phyloP scores from a whole-genome alignment of 2,113 vertebrate genomes.

The human region DNA sequence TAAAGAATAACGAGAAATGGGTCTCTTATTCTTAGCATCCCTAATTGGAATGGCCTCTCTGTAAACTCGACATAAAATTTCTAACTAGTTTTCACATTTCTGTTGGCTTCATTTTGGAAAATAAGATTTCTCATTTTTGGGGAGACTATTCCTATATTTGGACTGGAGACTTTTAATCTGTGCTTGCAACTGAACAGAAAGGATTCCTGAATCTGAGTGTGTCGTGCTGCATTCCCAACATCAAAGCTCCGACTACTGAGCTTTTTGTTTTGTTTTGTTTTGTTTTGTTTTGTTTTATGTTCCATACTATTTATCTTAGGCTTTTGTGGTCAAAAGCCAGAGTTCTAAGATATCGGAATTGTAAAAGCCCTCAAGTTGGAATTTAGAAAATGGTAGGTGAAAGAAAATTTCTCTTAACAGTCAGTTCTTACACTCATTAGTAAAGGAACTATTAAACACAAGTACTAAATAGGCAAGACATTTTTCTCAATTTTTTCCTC shows the following conservation, averaged over 20 bases:
- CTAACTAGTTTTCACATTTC: not conserved
- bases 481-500: not conserved
- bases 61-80: not conserved
- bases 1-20: not conserved
- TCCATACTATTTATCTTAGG: conserved; percentile 40
- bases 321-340: conserved; percentile 24
- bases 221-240: not conserved
- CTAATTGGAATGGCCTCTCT: not conserved
- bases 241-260: conserved; percentile 35
- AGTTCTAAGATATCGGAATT: conserved; percentile 17
- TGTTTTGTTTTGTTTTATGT: not conserved
- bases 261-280: not conserved
- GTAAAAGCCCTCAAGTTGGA: conserved; percentile 10
- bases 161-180: not conserved
- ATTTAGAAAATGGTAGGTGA: not conserved
- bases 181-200: conserved; percentile 1
- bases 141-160: not conserved
- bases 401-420: not conserved
- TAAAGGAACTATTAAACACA: conserved; percentile 27
- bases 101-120: not conserved
- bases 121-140: conserved; percentile 5
- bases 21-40: not conserved
- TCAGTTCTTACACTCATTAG: conserved; percentile 13
- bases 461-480: not conserved
- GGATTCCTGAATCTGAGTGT: not conserved